These are phyloP conservation scores for Hydrophis major DNA, from an alignment of 2,797 vertebrate species.

Conservation along the genomic window DNA sequence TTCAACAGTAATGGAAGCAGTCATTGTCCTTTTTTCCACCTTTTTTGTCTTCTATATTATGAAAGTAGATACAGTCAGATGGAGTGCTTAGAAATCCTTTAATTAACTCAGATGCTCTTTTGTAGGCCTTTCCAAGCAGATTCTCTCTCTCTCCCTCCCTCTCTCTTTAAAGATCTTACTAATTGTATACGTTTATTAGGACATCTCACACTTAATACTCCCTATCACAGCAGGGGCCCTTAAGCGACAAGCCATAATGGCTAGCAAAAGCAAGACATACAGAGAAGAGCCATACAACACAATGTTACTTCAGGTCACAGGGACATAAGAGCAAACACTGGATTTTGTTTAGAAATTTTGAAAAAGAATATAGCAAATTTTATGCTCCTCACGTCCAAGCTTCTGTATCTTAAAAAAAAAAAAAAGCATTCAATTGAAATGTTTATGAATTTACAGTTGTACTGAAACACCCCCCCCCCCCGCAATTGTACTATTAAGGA, in stretches of 20 bases:
- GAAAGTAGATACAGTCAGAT: conserved; percentile 45
- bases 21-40: conserved; percentile 60
- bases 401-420: conserved; percentile 26
- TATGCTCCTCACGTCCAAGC: conserved; percentile 12
- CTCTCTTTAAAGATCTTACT: conserved; percentile 32
- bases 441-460: conserved; percentile 43
- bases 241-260: conserved; percentile 14
- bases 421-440: conserved; percentile 12
- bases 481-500: conserved; percentile 63
- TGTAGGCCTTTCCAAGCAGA: conserved; percentile 48
- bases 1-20: conserved; percentile 49
- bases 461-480: background rate
- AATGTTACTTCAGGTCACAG: conserved; percentile 44
- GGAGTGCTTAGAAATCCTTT: conserved; percentile 50
- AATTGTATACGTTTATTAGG: conserved; percentile 45
- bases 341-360: conserved; percentile 15
- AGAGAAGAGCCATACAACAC: conserved; percentile 30
- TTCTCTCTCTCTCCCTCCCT: conserved; percentile 8
- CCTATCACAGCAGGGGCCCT: conserved; percentile 1
- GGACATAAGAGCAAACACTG: background rate
- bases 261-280: conserved; percentile 31
- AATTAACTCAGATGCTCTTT: conserved; percentile 57
- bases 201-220: conserved; percentile 46
- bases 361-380: conserved; percentile 40
- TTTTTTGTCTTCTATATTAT: conserved; percentile 6